These are phyloP conservation scores for Tyto alba DNA, from an alignment of 2,113 vertebrate species.

Conservation along the genomic window DNA sequence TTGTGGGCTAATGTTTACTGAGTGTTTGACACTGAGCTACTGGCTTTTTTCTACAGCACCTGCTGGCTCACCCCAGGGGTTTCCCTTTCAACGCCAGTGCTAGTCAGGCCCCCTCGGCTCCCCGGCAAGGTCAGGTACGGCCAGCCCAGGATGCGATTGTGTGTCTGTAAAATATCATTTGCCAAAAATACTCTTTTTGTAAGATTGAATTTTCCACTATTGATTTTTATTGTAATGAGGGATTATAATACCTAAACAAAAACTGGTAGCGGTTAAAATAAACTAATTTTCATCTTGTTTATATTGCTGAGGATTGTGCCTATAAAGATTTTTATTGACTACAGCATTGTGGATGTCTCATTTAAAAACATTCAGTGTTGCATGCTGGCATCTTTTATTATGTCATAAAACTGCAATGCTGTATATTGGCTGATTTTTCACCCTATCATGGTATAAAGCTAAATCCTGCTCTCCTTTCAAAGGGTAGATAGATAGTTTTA, in stretches of 20 bases:
- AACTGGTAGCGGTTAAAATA: not conserved
- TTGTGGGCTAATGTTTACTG: slow-evolving; percentile 13
- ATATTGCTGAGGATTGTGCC: not conserved
- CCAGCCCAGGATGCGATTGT: not conserved
- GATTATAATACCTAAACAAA: not conserved
- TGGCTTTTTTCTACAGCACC: not conserved
- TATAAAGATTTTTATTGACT: slow-evolving; percentile 18
- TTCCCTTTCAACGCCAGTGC: not conserved
- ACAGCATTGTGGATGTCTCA: not conserved
- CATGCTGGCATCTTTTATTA: not conserved
- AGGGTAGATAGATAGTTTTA: not conserved
- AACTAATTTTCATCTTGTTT: slow-evolving; percentile 1
- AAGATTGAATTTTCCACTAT: not conserved
- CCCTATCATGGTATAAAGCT: not conserved
- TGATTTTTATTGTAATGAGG: not conserved
- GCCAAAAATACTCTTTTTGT: not conserved
- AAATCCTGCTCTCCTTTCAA: not conserved
- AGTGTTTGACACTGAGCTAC: not conserved
- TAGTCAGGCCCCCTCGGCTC: not conserved
- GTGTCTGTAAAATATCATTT: not conserved
- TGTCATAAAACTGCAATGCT: slow-evolving; percentile 1
- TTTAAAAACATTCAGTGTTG: slow-evolving; percentile 13
- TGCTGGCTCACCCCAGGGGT: not conserved
- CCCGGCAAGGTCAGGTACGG: fast-evolving
- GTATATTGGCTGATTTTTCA: not conserved